Base-by-base conservation (phyloP, 92 coral and sea anemone species). In the Porites evermanni region DNA sequence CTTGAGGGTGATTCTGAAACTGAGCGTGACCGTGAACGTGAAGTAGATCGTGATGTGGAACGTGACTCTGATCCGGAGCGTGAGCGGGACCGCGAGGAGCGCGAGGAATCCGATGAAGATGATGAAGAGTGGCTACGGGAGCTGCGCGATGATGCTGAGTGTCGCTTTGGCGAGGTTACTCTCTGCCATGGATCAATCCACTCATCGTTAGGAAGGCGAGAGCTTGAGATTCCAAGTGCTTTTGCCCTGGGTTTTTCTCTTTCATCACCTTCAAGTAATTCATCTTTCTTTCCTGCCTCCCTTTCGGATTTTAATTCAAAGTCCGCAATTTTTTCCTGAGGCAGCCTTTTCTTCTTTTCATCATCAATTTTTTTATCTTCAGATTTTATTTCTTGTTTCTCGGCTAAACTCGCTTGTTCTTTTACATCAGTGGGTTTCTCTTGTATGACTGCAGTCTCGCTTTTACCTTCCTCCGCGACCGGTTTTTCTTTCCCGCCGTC, bases 131-230 rank as follows among this genome's bases (percentile, higher is more conserved):
- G 87, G 87, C 90, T 83, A 61, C 93, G 86, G 59, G 95, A 88
- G 44, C 95, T 92, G 65, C 86, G 87, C 24, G 88, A 77, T 50
- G 96, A 85, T 13, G 92, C 78, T 8, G 92, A 78, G 26, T 93
- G 95, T 60, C 98, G 95, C 78, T 97, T 92, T 68, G 96, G 95
- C 26, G 96, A 94, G 18, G 95, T 91, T 16, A 95, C 88, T 79
- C 98, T 84, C 75, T 90, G 94, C 97, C 98, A 95, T 12, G 98
- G 98, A 78, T 95, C 98, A 52, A 85, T 90, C 98, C 98, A 95
- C 54, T 75, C 94, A 67, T 95, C 98, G 67, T 91, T 95, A 17
- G 94, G 93, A 64, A 93, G 89, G 67, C 98, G 90, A 66, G 91
- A 87, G 52, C 93, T 91, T 1, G 98, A 91, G 58, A 95, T 95